Conservation (phyloP, 2,113 vertebrate genomes). For the Scolopax mira region DNA sequence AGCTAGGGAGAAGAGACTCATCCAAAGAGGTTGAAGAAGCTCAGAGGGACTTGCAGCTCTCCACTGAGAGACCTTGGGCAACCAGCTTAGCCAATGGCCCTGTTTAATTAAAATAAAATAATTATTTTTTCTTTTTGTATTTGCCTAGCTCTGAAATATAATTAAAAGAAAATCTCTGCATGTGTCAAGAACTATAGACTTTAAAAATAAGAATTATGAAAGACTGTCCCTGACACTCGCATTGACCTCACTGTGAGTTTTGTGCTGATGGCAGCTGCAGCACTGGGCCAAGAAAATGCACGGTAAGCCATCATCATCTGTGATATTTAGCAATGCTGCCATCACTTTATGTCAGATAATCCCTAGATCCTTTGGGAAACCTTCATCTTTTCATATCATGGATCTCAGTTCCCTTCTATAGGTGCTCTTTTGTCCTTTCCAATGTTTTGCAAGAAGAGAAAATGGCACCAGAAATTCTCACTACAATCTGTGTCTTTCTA, state of each 20-base stretch:
- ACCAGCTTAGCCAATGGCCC: neutral
- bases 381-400: neutral
- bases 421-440: neutral
- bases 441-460: neutral
- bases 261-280: neutral
- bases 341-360: neutral
- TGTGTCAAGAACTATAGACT: neutral
- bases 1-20: neutral
- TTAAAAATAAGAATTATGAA: neutral
- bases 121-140: neutral
- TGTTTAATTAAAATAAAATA: neutral
- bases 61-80: neutral
- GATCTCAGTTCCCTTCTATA: neutral
- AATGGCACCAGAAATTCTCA: neutral
- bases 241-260: neutral
- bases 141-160: neutral
- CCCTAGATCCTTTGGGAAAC: neutral
- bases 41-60: neutral
- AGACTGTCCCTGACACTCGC: neutral
- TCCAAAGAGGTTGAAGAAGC: neutral
- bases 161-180: neutral
- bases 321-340: neutral
- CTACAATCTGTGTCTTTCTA: neutral
- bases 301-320: neutral
- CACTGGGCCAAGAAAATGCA: neutral